Conservation (phyloP, 2,797 vertebrate genomes). For the Apodemus agrarius region DNA sequence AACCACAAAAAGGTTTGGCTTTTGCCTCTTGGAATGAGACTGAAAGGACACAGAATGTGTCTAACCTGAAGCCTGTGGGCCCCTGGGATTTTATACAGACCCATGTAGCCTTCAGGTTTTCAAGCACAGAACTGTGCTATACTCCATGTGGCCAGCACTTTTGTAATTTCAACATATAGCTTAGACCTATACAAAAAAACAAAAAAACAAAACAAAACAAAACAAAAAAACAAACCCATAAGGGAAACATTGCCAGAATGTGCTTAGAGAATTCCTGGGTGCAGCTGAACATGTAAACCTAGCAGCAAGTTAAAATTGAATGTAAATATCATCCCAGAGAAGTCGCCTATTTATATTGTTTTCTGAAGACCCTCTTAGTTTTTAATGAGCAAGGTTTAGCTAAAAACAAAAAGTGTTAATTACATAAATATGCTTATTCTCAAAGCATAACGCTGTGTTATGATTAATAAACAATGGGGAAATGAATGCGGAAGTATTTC, state of each 20-base stretch:
- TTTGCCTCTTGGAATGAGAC: constrained; percentile 31
- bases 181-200: constrained; percentile 37
- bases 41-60: neutral
- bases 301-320: constrained; percentile 62
- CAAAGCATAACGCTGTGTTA: constrained; percentile 69
- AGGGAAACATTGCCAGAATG: constrained; percentile 44
- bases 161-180: constrained; percentile 71
- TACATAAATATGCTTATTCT: constrained; percentile 77
- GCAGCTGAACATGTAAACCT: constrained; percentile 47
- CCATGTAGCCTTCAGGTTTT: neutral
- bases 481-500: constrained; percentile 75
- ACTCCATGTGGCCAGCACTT: constrained; percentile 55
- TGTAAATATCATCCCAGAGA: constrained; percentile 66
- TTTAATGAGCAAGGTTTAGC: constrained; percentile 65
- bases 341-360: constrained; percentile 57
- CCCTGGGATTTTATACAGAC: constrained; percentile 7
- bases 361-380: constrained; percentile 68
- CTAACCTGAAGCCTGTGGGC: neutral
- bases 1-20: neutral
- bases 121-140: constrained; percentile 43
- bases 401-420: constrained; percentile 78
- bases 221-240: neutral
- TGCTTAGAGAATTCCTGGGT: neutral
- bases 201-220: too few species aligned
- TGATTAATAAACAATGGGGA: constrained; percentile 74